Evolutionary conservation across 1,140 invertebrate genomes (phyloP), one percentile per base, ranked within the genome.

Genomic region (Ectropis grisescens): DNA sequence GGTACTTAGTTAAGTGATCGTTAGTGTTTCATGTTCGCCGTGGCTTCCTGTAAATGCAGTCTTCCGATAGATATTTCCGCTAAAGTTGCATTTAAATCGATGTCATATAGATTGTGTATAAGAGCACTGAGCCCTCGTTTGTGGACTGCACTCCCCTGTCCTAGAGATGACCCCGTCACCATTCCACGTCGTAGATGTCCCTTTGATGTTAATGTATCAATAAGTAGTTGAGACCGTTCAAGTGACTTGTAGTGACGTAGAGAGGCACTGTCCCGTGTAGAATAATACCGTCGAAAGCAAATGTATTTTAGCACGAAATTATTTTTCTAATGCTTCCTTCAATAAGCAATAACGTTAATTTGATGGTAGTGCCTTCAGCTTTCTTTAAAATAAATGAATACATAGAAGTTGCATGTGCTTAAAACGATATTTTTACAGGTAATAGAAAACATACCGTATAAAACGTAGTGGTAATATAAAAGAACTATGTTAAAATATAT

Each of bases 331-430:
- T 41, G 71, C 68, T 72, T 69, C 64, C 55, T 64, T 75, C 69
- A 55, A 55, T 54, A 60, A 76, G 69, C 68, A 78, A 78, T 75
- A 74, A 68, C 47, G 46, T 69, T 76, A 50, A 59, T 76, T 81
- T 69, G 51, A 74, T 68, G 44, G 72, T 81, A 81, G 75, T 81
- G 75, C 75, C 75, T 81, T 81, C 67, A 76, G 75, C 75, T 78
- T 81, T 48, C 56, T 67, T 64, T 54, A 57, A 65, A 70, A 40
- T 62, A 60, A 51, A 55, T 58, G 52, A 41, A 66, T 68, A 67
- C 58, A 70, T 60, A 58, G 62, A 65, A 66, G 64, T 64, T 59
- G 68, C 69, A 57, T 68, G 58, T 75, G 74, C 74, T 79, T 79
- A 67, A 75, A 61, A 64, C 50, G 46, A 72, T 80, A 80, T 76